Evolutionary conservation across 2,113 vertebrate genomes (phyloP), one percentile per base, ranked within the genome.

Genomic region (Pseudorasbora parva): DNA sequence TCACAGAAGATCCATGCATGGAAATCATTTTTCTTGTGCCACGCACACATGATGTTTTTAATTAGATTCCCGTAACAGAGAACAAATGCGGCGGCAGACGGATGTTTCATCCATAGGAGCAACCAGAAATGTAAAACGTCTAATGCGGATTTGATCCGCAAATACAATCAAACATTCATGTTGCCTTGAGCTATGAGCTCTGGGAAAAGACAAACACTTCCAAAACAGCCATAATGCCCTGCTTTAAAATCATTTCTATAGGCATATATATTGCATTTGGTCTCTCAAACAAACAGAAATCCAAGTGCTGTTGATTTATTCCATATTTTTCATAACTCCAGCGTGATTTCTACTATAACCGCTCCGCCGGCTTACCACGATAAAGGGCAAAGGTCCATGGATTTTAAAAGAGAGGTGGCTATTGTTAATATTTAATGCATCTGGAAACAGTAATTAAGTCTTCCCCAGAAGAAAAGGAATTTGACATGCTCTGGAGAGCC

Each of bases 371-470:
- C 62, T 41, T 45, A 30, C 62, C 25, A 87, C 30, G 9, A 54
- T 41, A 69, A 68, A 81, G 78, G 64, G 60, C 59, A 80, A 80
- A 80, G 60, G 43, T 41, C 92, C 92, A 93, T 94, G 90, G 81
- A 77, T 91, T 93, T 90, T 91, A 91, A 86, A 93, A 86, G 83
- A 88, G 86, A 88, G 62, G 60, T 69, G 86, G 91, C 88, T 89
- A 91, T 94, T 92, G 92, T 94, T 93, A 88, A 94, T 93, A 92
- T 93, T 92, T 92, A 92, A 94, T 93, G 92, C 89, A 89, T 93
- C 90, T 93, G 87, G 89, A 94, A 94, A 89, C 89, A 89, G 91
- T 94, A 93, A 94, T 94, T 92, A 94, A 92, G 90, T 85, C 86
- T 85, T 87, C 89, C 89, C 88, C 91, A 88, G 88, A 90, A 89